These are phyloP conservation scores for Clarias laeviceps DNA, from an alignment of 2,797 vertebrate species.

Conservation along the genomic window DNA sequence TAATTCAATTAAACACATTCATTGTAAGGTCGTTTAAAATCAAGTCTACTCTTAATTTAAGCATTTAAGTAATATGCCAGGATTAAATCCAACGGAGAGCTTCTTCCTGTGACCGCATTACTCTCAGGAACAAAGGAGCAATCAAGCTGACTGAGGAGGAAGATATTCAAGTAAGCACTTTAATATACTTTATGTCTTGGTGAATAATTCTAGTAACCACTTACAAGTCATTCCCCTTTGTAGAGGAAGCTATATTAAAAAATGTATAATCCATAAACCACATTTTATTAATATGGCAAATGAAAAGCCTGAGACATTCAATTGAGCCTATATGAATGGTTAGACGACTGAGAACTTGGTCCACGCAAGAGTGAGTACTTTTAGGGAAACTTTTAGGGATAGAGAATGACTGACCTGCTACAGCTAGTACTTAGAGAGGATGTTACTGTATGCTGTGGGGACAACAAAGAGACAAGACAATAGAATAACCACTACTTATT, in stretches of 20 bases:
- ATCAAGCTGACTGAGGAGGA: neutral
- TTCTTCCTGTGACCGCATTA: neutral
- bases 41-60: neutral
- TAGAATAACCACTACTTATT: neutral
- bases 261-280: neutral
- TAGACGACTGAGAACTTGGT: neutral
- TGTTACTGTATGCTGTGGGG: neutral
- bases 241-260: neutral
- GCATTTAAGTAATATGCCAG: neutral
- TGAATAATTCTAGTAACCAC: neutral
- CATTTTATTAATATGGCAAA: neutral
- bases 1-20: neutral
- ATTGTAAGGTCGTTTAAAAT: neutral
- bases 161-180: slow-evolving; percentile 1
- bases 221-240: neutral
- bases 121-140: neutral
- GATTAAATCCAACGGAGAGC: neutral
- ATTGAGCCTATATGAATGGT: neutral
- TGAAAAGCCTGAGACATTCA: neutral
- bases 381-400: neutral
- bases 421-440: neutral
- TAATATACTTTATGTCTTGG: neutral
- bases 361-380: neutral
- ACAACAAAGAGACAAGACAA: neutral
- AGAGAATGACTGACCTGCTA: neutral